Evolutionary conservation across 2,797 vertebrate species (phyloP), one percentile per base, ranked within the genome.

Genomic region (Acipenser ruthenus): DNA sequence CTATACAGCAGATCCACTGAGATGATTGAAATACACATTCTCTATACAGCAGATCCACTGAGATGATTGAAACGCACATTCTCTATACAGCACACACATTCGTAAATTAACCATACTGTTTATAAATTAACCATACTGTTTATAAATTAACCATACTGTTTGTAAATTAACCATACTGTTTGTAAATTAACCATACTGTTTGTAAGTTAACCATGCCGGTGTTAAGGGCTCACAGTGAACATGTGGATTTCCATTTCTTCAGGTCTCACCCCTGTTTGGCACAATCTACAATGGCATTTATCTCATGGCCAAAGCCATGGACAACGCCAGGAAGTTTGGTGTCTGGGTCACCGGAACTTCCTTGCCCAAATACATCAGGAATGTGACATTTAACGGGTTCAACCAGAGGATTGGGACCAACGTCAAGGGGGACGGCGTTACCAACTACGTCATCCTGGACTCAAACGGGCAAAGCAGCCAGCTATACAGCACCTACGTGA

Each of bases 261-360:
- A 98, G 95, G 90, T 97, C 67, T 92, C 93, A 71, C 95, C 92
- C 0, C 83, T 98, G 13, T 98, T 98, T 85, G 95, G 94, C 69
- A 97, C 94, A 60, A 93, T 96, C 78, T 99, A 96, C 72, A 93
- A 96, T 76, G 86, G 92, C 69, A 76, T 98, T 73, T 96, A 95
- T 78, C 88, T 97, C 72, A 68, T 96, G 71, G 89, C 93, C 60
- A 88, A 86, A 79, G 89, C 91, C 72, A 87, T 95, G 71, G 80
- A 91, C 84, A 93, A 83, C 6, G 77, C 84, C 70, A 72, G 80
- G 74, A 91, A 71, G 76, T 86, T 83, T 58, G 90, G 91, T 18
- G 74, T 77, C 74, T 66, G 1, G 63, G 18, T 89, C 52, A 90
- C 88, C 0, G 93, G 88, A 67, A 77, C 83, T 4, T 91, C 83